These are phyloP conservation scores for Drosophila parvula DNA, from an alignment of 1,140 invertebrate species.

Conservation along the genomic window DNA sequence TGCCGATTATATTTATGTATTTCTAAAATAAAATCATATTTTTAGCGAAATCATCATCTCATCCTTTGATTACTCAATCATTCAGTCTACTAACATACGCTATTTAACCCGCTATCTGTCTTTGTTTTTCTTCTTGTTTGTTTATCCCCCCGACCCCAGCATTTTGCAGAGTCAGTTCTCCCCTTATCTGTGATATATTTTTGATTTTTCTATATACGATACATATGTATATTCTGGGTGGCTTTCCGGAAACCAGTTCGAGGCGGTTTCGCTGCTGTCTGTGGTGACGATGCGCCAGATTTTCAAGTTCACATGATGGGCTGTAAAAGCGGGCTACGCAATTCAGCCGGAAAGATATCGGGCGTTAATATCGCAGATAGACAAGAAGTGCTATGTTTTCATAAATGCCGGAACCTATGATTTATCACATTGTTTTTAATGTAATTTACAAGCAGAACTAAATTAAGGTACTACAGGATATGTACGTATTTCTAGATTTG, in stretches of 20 bases:
- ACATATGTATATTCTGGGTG: slow-evolving; percentile 9
- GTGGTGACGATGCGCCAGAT: slow-evolving; percentile 30
- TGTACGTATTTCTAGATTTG: no score
- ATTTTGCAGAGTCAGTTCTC: slow-evolving; percentile 3
- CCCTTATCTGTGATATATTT: slow-evolving; percentile 23
- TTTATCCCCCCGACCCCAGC: neutral
- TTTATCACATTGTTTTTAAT: neutral
- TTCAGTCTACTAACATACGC: neutral
- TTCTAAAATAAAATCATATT: neutral
- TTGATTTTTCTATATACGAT: neutral
- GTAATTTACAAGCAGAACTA: no score
- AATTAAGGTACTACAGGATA: no score
- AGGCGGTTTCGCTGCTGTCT: slow-evolving; percentile 22
- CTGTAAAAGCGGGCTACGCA: slow-evolving; percentile 42
- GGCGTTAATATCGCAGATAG: slow-evolving; percentile 14
- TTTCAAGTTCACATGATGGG: slow-evolving; percentile 60
- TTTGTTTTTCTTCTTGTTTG: slow-evolving; percentile 7
- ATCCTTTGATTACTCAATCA: slow-evolving; percentile 2
- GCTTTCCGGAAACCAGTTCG: slow-evolving; percentile 39
- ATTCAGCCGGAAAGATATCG: slow-evolving; percentile 10
- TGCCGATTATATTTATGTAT: no score
- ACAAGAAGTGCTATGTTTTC: slow-evolving; percentile 36
- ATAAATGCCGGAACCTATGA: slow-evolving; percentile 29
- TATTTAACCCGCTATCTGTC: neutral
- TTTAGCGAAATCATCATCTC: neutral